These are phyloP conservation scores for Vultur gryphus DNA, from an alignment of 2,797 vertebrate species.

Conservation along the genomic window DNA sequence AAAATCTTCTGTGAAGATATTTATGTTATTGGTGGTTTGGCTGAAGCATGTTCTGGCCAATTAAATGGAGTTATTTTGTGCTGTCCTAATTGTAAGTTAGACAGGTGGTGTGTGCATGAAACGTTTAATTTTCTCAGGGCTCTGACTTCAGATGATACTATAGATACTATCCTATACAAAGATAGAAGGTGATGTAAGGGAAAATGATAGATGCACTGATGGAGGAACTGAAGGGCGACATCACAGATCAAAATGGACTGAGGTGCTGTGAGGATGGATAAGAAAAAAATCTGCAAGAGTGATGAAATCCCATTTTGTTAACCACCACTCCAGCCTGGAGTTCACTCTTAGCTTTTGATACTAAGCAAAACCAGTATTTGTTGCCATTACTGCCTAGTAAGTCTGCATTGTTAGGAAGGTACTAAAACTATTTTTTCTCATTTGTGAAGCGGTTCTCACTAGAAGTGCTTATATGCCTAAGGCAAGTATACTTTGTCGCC, in stretches of 20 bases:
- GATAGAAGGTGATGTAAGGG: not conserved
- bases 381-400: not conserved
- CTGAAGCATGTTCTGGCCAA: constrained; percentile 26
- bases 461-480: not conserved
- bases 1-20: not conserved
- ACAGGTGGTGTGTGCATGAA: constrained; percentile 15
- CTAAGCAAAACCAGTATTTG: not conserved
- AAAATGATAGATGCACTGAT: not conserved
- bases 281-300: not conserved
- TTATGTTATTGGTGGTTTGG: constrained; percentile 28
- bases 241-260: not conserved
- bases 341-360: not conserved
- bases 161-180: not conserved
- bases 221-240: not conserved
- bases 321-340: not conserved
- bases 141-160: not conserved
- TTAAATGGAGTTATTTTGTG: constrained; percentile 23
- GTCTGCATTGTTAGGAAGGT: not conserved
- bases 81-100: not conserved
- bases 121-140: constrained; percentile 3
- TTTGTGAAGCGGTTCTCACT: not conserved
- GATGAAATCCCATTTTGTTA: not conserved
- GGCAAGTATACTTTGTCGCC: not conserved
- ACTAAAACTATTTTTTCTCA: not conserved
- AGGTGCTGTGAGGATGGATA: not conserved